phyloP scores from a whole-genome alignment of 2,113 vertebrate genomes.

The Naja naja region DNA sequence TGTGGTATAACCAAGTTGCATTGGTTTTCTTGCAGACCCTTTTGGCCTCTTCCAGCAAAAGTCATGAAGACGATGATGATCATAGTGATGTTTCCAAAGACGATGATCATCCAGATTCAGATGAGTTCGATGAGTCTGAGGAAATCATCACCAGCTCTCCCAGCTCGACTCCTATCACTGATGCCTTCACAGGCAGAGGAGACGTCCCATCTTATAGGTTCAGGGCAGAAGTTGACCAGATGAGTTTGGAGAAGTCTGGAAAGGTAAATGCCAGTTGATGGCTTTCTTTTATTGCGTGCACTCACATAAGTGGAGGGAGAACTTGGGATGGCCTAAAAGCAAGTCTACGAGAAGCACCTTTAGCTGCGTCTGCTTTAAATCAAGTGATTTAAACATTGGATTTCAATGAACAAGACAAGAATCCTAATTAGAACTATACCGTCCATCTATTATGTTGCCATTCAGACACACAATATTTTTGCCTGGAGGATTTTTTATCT shows the following conservation, averaged over 20 bases:
- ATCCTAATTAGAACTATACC: background rate
- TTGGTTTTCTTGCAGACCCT: slow-evolving; percentile 56
- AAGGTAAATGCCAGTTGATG: slow-evolving; percentile 58
- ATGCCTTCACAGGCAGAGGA: slow-evolving; percentile 65
- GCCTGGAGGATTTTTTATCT: background rate
- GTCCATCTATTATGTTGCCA: background rate
- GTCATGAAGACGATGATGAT: slow-evolving; percentile 53
- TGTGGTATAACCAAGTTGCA: background rate
- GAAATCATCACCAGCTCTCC: slow-evolving; percentile 45
- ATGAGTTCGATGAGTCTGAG: slow-evolving; percentile 66
- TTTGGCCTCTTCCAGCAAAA: slow-evolving; percentile 54
- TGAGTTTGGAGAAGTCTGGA: slow-evolving; percentile 21
- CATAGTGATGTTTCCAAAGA: slow-evolving; percentile 37
- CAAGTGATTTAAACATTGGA: background rate
- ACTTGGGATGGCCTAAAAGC: background rate
- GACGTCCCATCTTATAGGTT: slow-evolving; percentile 62
- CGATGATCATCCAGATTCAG: slow-evolving; percentile 49
- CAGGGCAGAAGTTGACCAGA: slow-evolving; percentile 22
- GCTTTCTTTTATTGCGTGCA: background rate
- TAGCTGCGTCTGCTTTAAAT: background rate
- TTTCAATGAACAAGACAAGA: background rate
- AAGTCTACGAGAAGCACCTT: background rate
- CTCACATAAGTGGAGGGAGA: background rate
- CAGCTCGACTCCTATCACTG: slow-evolving; percentile 37
- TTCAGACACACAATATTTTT: background rate